Percentiles rank a stretch among this genome's conserved stretches.
Conservation (phyloP, 2,888 invertebrate genomes). For the Homarus gammarus region DNA sequence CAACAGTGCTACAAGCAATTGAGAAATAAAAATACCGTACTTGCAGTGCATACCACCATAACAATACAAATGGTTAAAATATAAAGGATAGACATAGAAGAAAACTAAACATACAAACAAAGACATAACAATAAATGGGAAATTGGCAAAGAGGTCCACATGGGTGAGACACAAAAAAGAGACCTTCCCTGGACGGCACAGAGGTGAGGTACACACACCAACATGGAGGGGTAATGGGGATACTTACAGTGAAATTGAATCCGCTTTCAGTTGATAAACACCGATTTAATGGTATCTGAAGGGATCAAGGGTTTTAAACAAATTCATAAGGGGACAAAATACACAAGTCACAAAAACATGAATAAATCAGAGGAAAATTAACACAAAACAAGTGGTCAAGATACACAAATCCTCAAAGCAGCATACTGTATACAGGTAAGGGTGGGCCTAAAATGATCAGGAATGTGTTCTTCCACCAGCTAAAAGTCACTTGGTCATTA, state of each 20-base stretch:
- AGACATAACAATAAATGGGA: not conserved
- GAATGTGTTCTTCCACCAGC: no score
- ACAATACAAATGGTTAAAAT: not conserved
- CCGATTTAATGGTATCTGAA: constrained; percentile 79
- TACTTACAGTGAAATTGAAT: constrained; percentile 81
- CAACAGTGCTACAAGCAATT: not conserved
- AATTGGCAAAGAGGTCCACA: not conserved
- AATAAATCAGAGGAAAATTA: not conserved
- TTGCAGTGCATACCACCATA: not conserved
- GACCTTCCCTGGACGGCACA: not conserved
- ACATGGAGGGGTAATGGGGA: constrained; percentile 6
- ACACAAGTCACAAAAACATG: not conserved
- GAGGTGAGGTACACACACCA: constrained; percentile 6
- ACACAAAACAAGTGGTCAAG: no score
- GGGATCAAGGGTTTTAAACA: constrained; percentile 45
- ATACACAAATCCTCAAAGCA: no score
- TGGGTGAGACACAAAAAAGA: not conserved
- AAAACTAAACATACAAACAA: not conserved
- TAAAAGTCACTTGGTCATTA: no score
- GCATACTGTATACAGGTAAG: no score
- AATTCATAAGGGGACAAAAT: not conserved
- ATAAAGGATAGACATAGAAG: not conserved
- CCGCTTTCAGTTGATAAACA: constrained; percentile 87
- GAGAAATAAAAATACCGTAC: no score
- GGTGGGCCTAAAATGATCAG: no score